Conservation (phyloP, 1,140 invertebrate species). For the Eumaeus atala region DNA sequence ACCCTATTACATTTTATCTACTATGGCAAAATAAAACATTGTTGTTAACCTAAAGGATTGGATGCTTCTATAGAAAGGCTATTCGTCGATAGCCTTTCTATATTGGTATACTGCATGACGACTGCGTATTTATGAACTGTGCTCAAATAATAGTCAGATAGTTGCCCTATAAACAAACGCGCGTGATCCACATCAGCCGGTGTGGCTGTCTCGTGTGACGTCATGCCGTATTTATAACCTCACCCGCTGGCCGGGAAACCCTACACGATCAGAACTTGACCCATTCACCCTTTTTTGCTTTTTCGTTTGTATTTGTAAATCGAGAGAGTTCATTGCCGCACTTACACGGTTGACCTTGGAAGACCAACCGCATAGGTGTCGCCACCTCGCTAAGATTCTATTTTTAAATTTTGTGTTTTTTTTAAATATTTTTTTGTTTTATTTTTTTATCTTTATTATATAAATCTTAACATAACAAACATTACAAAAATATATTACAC, state of each 20-base stretch:
- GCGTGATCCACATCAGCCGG: conserved; percentile 47
- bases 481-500: conserved; percentile 73
- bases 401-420: conserved; percentile 46
- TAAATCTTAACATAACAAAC: conserved; percentile 68
- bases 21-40: too few species aligned
- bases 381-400: conserved; percentile 30
- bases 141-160: conserved; percentile 38
- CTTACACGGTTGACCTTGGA: conserved; percentile 48
- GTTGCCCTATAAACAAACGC: conserved; percentile 58
- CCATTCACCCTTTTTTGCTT: conserved; percentile 42
- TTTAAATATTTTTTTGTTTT: conserved; percentile 61
- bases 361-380: conserved; percentile 14
- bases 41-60: too few species aligned
- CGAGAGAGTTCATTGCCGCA: conserved; percentile 61
- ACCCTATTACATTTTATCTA: too few species aligned
- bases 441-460: conserved; percentile 71
- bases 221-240: conserved; percentile 45
- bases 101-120: conserved; percentile 14
- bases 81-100: too few species aligned
- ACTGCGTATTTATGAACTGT: conserved; percentile 27
- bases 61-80: too few species aligned
- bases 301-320: conserved; percentile 27
- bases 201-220: conserved; percentile 48
- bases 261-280: conserved; percentile 60
- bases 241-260: conserved; percentile 38